A percentile compares a stretch with the other conserved stretches of the same genome.
Conservation (phyloP, 2,797 vertebrate species). For the Enteromius treurensis region DNA sequence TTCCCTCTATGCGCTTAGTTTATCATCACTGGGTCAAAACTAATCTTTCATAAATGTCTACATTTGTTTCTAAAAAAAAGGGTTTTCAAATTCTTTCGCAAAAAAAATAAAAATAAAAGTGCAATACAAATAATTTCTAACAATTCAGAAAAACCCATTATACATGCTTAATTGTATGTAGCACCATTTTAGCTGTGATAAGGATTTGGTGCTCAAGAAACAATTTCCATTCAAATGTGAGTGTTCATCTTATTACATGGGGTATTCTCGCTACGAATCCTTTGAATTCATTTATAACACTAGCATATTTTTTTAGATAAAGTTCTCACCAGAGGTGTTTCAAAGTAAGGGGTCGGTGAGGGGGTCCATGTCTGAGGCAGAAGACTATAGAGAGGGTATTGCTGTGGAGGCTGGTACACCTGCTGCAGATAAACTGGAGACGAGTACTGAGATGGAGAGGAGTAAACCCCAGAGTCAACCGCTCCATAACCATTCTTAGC, state of each 20-base stretch:
- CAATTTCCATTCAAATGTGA: not conserved
- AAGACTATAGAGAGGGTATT: slow-evolving; percentile 94
- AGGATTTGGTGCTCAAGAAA: not conserved
- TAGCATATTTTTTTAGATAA: not conserved
- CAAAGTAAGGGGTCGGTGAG: slow-evolving; percentile 94
- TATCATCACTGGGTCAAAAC: slow-evolving; percentile 61
- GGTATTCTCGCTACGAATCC: not conserved
- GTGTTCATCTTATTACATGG: not conserved
- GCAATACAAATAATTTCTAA: too few relatives aligned
- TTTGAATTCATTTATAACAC: not conserved
- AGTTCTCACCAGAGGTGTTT: slow-evolving; percentile 94
- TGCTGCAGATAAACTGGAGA: slow-evolving; percentile 97
- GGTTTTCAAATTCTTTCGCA: not conserved
- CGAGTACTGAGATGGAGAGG: slow-evolving; percentile 92
- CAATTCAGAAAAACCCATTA: too few relatives aligned
- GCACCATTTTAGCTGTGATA: not conserved
- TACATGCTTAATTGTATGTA: not conserved
- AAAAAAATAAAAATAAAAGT: not conserved
- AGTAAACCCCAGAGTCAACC: slow-evolving; percentile 89
- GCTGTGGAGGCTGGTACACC: slow-evolving; percentile 92
- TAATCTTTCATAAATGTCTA: not conserved
- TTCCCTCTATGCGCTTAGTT: slow-evolving; percentile 56
- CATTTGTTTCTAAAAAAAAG: not conserved
- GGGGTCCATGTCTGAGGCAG: slow-evolving; percentile 93
- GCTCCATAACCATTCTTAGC: slow-evolving; percentile 96